Base-by-base conservation (phyloP, 2,888 invertebrate genomes). In the Cecidostiba fungosa region DNA sequence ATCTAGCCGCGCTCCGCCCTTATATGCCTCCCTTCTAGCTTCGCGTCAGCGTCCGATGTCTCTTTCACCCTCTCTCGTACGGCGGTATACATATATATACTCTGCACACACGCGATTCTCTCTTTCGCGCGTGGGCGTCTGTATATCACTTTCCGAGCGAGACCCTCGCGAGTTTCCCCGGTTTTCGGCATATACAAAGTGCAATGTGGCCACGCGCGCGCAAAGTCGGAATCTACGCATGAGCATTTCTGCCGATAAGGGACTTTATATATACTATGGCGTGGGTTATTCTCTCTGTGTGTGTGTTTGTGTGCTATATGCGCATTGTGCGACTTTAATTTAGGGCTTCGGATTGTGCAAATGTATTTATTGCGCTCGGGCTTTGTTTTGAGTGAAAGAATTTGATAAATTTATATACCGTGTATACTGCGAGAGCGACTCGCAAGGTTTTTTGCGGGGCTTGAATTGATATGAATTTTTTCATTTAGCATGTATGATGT, bases 1-100 rank as follows among this genome's bases (percentile, higher is more conserved):
- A 93, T 93, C 92, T 91, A 89, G 88, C 87, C 66, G 50, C 73
- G 81, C 81, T 82, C 81, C 81, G 81, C 81, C 81, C 81, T 80
- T 74, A 62, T 29, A 50, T 32, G 12, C 43, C 43, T 14, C 39
- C 14, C 73, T 32, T 39, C 73, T 74, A 23, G 2, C 19, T 43
- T 39, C 72, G 72, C 66, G 66, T 54, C 54, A 54, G 54, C 54
- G 2, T 32, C 43, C 78, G 29, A 36, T 29, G n/a, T 77, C 77
- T 66, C 76, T 77, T 82, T 73, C 84, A 39, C 79, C 76, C 59
- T 69, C 77, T 70, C 73, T 72, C 73, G 29, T 76, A 77, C 82
- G 77, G 0, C 43, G 43, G 32, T 50, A 50, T 50, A 50, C 5
- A 47, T 6, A 47, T 47, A 47, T 6, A 47, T 47, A 47, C 47